Percentiles rank a stretch among this genome's conserved stretches.
These are phyloP conservation scores for Masnerella sp. DNA, from an alignment of 2,888 invertebrate genomes.

Conservation along the genomic window DNA sequence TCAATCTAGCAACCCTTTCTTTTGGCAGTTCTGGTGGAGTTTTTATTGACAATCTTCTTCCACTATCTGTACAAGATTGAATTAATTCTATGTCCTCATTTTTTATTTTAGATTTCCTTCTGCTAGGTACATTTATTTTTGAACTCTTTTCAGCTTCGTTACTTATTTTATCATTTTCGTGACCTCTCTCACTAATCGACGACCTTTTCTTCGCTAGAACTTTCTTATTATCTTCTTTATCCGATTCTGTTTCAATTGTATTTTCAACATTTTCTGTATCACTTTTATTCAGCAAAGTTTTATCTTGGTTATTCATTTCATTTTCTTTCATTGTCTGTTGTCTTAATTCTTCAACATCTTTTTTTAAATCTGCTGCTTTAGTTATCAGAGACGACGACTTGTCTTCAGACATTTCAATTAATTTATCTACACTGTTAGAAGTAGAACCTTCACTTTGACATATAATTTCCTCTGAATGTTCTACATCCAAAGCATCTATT, in stretches of 20 bases:
- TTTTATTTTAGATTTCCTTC: constrained; percentile 36
- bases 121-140: constrained; percentile 63
- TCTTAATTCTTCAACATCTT: constrained; percentile 70
- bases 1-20: constrained; percentile 43
- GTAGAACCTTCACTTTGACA: constrained; percentile 56
- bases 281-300: too few relatives aligned
- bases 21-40: constrained; percentile 43
- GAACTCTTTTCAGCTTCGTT: constrained; percentile 64
- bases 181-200: constrained; percentile 35
- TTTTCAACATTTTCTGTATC: too few relatives aligned
- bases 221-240: constrained; percentile 64
- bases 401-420: too few relatives aligned
- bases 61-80: constrained; percentile 61
- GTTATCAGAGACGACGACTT: constrained; percentile 64
- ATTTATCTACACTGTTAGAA: constrained; percentile 67
- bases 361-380: constrained; percentile 69
- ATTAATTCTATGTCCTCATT: constrained; percentile 48
- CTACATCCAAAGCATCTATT: constrained; percentile 72
- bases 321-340: constrained; percentile 60
- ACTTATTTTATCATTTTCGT: constrained; percentile 62
- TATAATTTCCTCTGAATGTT: too few relatives aligned
- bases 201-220: constrained; percentile 10
- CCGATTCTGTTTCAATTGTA: constrained; percentile 63
- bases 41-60: constrained; percentile 62
- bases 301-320: too few relatives aligned